A percentile compares a stretch with the other conserved stretches of the same genome.
Evolutionary conservation across 2,888 invertebrate species (phyloP).

Genomic region (Ramazzottius varieornatus): DNA sequence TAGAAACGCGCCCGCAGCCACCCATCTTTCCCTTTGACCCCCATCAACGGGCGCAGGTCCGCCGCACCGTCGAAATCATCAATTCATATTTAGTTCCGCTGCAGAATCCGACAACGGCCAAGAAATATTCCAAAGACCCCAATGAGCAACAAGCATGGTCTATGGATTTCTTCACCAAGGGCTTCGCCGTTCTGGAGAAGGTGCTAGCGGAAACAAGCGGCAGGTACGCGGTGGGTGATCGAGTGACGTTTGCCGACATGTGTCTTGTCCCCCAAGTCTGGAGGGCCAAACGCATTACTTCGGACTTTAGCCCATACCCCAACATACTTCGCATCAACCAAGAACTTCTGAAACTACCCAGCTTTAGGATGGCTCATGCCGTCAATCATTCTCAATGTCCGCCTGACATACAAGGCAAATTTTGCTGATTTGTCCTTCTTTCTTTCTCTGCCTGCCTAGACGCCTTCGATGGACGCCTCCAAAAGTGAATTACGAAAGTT

Average conservation of each 20-base stretch:
- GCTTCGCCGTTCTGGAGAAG: not conserved
- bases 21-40: not conserved
- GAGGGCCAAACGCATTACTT: not conserved
- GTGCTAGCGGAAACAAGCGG: not conserved
- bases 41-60: not conserved
- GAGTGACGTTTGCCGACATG: not conserved
- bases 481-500: no score
- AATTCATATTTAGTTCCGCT: not conserved
- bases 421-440: no score
- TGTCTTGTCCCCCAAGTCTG: not conserved
- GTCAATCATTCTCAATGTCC: not conserved
- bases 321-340: not conserved
- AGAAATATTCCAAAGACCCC: not conserved
- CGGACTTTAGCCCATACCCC: not conserved
- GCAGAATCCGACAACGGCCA: slow-evolving; percentile 3
- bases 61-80: not conserved
- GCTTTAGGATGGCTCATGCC: not conserved
- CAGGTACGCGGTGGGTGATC: not conserved
- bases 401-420: not conserved
- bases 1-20: not conserved
- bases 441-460: no score
- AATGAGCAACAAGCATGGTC: not conserved
- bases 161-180: not conserved
- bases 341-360: not conserved
- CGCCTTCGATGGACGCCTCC: no score